phyloP scores from a whole-genome alignment of 2,888 invertebrate species.

The Serripes groenlandicus region DNA sequence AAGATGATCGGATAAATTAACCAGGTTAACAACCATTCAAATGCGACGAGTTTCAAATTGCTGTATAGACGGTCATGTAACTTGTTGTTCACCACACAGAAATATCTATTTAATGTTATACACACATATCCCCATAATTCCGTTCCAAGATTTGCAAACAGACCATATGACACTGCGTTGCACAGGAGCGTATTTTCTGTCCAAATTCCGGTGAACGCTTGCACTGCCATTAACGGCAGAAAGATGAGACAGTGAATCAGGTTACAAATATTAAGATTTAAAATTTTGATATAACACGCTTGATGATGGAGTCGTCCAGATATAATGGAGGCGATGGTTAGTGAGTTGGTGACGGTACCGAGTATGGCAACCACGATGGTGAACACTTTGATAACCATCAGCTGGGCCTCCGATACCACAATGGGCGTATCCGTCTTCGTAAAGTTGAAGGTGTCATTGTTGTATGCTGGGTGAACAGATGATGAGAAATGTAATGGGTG shows the following conservation, averaged over 20 bases:
- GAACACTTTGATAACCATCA: slow-evolving; percentile 48
- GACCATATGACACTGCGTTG: slow-evolving; percentile 60
- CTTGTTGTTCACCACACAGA: slow-evolving; percentile 61
- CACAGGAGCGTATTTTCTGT: slow-evolving; percentile 52
- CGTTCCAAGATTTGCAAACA: slow-evolving; percentile 65
- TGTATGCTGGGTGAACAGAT: neutral
- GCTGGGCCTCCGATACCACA: slow-evolving; percentile 32
- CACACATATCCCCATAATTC: slow-evolving; percentile 69
- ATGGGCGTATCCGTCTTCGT: neutral
- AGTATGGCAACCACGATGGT: slow-evolving; percentile 46
- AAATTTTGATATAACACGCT: slow-evolving; percentile 64
- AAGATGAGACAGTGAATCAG: slow-evolving; percentile 58
- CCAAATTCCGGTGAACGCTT: slow-evolving; percentile 58
- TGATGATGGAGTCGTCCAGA: slow-evolving; percentile 59
- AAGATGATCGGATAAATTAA: slow-evolving; percentile 67
- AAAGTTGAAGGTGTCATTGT: neutral
- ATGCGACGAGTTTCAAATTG: slow-evolving; percentile 30
- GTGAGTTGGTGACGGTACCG: slow-evolving; percentile 62
- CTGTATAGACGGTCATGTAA: slow-evolving; percentile 59
- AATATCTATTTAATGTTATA: slow-evolving; percentile 71
- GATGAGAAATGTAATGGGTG: no score
- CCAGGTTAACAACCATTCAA: slow-evolving; percentile 67
- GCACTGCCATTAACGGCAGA: slow-evolving; percentile 62
- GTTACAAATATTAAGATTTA: slow-evolving; percentile 68
- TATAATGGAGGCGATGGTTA: slow-evolving; percentile 64